Conservation (phyloP, 1,140 invertebrate genomes). For the Leptonema lineaticorne region DNA sequence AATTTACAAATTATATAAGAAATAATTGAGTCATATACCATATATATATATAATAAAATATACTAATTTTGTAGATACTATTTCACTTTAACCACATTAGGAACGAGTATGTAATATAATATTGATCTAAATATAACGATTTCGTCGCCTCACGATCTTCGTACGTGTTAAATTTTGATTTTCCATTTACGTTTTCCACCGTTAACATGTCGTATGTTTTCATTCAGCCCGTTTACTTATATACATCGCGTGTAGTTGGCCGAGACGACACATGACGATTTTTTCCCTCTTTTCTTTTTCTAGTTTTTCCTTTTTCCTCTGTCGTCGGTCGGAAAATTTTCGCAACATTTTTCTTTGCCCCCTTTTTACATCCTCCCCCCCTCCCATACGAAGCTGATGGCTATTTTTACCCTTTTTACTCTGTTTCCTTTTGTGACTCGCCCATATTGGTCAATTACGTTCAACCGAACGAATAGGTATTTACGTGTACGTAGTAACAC, state of each 20-base stretch:
- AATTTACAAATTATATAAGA: no score
- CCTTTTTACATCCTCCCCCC: not conserved
- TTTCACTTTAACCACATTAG: no score
- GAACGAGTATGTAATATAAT: no score
- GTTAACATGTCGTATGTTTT: no score
- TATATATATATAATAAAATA: no score
- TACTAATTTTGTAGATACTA: no score
- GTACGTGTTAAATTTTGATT: no score
- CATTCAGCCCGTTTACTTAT: not conserved
- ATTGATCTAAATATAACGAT: no score
- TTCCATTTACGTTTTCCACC: no score
- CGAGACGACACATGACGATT: slow-evolving; percentile 8
- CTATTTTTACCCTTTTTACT: not conserved
- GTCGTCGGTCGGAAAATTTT: not conserved
- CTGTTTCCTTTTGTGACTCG: slow-evolving; percentile 1
- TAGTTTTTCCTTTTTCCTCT: slow-evolving; percentile 1
- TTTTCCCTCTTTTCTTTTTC: not conserved
- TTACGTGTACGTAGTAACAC: not conserved
- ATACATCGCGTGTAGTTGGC: not conserved
- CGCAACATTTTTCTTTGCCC: not conserved
- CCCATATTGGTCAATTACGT: slow-evolving; percentile 27
- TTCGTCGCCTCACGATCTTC: no score
- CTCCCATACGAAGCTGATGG: no score
- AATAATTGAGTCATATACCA: no score
- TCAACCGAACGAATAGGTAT: slow-evolving; percentile 3